phyloP scores from a whole-genome alignment of 2,113 vertebrate genomes.

The Anguilla japonica region DNA sequence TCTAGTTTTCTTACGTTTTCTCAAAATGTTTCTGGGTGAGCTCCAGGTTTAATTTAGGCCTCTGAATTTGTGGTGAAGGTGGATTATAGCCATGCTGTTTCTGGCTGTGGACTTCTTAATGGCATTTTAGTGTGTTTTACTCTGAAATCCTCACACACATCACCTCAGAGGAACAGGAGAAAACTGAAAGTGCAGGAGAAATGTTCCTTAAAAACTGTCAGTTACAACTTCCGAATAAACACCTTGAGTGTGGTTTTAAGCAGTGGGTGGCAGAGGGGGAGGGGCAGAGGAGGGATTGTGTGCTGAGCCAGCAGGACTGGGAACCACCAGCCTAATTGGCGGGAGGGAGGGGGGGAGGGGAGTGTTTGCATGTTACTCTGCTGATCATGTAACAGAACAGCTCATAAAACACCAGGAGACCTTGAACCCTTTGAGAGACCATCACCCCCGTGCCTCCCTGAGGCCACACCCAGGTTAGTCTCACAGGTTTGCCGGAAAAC shows the following conservation, averaged over 20 bases:
- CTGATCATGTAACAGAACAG: constrained; percentile 72
- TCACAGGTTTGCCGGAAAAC: too few species aligned
- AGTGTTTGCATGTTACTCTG: constrained; percentile 65
- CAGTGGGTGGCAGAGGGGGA: too few species aligned
- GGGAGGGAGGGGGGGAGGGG: constrained; percentile 39
- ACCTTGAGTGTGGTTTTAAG: constrained; percentile 59
- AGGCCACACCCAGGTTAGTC: too few species aligned
- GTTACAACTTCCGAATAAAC: constrained; percentile 59
- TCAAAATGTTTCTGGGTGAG: not conserved
- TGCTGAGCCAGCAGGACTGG: not conserved
- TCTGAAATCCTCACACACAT: not conserved
- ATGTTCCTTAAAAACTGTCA: constrained; percentile 45
- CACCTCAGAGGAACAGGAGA: constrained; percentile 23
- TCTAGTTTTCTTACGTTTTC: not conserved
- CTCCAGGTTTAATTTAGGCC: not conserved
- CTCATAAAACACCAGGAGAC: constrained; percentile 61
- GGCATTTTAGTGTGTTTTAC: not conserved
- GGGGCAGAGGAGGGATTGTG: not conserved
- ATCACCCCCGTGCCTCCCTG: too few species aligned
- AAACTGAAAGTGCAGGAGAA: constrained; percentile 44
- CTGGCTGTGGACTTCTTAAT: not conserved
- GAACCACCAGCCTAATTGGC: not conserved
- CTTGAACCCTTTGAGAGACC: not conserved
- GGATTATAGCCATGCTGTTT: not conserved
- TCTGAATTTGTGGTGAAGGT: not conserved